Evolutionary conservation across 92 coral and sea anemone genomes (phyloP).

Genomic region (Montipora capitata): DNA sequence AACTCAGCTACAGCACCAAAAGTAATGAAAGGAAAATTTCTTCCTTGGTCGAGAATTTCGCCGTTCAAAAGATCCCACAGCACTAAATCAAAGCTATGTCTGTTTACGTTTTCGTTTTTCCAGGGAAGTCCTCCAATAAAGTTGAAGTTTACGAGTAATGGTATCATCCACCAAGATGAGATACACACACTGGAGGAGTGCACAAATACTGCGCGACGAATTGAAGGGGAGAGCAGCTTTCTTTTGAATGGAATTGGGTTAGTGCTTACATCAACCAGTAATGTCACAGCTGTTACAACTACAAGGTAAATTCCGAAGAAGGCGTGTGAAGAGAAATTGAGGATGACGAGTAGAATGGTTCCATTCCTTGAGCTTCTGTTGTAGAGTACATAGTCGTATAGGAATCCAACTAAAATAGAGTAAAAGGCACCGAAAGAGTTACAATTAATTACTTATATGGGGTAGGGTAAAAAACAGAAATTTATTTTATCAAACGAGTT

Average conservation of each 20-base stretch:
- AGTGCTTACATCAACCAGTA: constrained; percentile 46
- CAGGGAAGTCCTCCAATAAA: constrained; percentile 85
- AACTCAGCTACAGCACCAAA: constrained; percentile 63
- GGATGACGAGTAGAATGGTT: constrained; percentile 47
- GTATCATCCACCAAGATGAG: constrained; percentile 81
- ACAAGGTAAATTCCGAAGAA: constrained; percentile 79
- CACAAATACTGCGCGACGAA: constrained; percentile 50
- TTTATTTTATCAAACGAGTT: too few species aligned
- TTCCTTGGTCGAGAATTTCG: constrained; percentile 72
- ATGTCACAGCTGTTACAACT: constrained; percentile 56
- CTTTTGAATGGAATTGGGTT: neutral
- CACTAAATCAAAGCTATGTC: constrained; percentile 54
- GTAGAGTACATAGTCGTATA: constrained; percentile 70
- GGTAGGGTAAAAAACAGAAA: neutral
- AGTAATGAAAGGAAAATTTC: constrained; percentile 75
- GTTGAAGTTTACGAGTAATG: constrained; percentile 56
- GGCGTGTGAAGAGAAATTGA: constrained; percentile 79
- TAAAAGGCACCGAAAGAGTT: neutral
- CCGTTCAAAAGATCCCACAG: constrained; percentile 71
- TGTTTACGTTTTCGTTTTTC: constrained; percentile 75
- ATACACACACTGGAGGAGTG: constrained; percentile 56
- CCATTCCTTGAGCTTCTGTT: constrained; percentile 62
- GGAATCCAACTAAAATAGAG: constrained; percentile 65
- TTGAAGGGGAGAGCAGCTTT: constrained; percentile 34
- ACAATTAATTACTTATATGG: neutral